Conservation (phyloP, 2,888 invertebrate genomes). For the Zhuqinia jingwanae region DNA sequence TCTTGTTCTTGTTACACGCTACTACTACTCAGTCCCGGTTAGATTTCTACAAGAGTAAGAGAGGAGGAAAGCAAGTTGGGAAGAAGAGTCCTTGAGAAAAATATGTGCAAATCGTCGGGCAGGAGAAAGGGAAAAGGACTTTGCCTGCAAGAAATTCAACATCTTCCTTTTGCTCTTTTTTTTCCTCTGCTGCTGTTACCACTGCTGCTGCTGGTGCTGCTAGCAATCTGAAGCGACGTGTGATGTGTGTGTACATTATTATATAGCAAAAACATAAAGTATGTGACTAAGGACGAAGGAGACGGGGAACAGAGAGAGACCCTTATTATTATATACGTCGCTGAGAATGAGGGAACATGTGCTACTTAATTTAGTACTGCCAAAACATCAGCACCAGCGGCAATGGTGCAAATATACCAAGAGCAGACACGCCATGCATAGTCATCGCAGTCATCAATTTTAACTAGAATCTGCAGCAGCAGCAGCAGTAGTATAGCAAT, state of each 20-base stretch:
- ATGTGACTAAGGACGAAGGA: constrained; percentile 33
- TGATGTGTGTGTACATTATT: not conserved
- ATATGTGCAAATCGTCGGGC: constrained; percentile 45
- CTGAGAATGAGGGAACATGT: constrained; percentile 20
- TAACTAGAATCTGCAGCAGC: not conserved
- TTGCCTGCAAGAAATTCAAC: constrained; percentile 19
- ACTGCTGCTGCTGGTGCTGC: not conserved
- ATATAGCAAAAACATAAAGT: not conserved
- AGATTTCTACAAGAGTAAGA: not conserved
- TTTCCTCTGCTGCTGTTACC: not conserved
- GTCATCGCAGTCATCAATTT: constrained; percentile 25
- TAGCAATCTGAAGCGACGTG: not conserved
- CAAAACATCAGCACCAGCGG: not conserved
- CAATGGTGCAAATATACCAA: not conserved
- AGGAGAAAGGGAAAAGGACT: constrained; percentile 25
- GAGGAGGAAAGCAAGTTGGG: not conserved
- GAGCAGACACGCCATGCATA: constrained; percentile 3
- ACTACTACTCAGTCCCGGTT: not conserved
- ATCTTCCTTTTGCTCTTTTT: constrained; percentile 15
- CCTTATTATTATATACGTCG: not conserved
- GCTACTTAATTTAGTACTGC: constrained; percentile 28
- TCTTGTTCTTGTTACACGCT: too few species aligned
- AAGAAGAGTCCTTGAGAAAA: constrained; percentile 46
- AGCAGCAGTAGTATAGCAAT: too few species aligned
- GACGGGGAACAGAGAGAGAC: not conserved